A percentile compares a stretch with the other conserved stretches of the same genome.
Conservation (phyloP, 2,888 invertebrate species). For the Torymus texanus region DNA sequence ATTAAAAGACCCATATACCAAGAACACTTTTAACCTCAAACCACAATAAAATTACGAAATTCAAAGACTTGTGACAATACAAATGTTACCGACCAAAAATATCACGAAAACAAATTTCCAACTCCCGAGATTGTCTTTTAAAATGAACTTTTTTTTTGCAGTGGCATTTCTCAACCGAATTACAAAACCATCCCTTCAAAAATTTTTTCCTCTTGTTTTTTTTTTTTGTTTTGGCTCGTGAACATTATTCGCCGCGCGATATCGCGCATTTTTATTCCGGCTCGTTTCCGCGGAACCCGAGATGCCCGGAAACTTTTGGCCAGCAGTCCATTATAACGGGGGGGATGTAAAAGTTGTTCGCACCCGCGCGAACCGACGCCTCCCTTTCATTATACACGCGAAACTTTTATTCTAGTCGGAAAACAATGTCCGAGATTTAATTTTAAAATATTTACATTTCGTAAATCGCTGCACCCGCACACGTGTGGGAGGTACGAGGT, state of each 20-base stretch:
- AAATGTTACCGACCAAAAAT: too few species aligned
- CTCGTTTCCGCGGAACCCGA: not conserved
- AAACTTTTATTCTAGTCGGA: not conserved
- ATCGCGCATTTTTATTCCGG: not conserved
- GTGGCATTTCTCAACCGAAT: too few species aligned
- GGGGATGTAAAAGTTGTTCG: slow-evolving; percentile 9
- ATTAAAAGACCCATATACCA: too few species aligned
- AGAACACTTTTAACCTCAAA: too few species aligned
- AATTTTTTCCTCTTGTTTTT: slow-evolving; percentile 6
- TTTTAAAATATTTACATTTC: slow-evolving; percentile 3
- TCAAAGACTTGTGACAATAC: too few species aligned
- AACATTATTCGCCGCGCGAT: slow-evolving; percentile 5
- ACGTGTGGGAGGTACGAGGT: not conserved
- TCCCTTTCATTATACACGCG: not conserved
- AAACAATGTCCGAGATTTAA: slow-evolving; percentile 1
- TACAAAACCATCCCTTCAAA: not conserved
- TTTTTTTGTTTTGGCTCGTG: not conserved
- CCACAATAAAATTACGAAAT: too few species aligned
- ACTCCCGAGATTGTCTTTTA: too few species aligned
- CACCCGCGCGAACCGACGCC: not conserved
- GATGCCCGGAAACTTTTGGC: slow-evolving; percentile 2
- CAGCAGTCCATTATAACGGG: not conserved
- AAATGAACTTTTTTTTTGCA: too few species aligned
- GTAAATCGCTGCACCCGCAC: not conserved
- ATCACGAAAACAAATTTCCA: too few species aligned